Percentiles rank a stretch among this genome's conserved stretches.
These are phyloP conservation scores for Zaprionus ornatus DNA, from an alignment of 1,140 invertebrate genomes.

Conservation along the genomic window DNA sequence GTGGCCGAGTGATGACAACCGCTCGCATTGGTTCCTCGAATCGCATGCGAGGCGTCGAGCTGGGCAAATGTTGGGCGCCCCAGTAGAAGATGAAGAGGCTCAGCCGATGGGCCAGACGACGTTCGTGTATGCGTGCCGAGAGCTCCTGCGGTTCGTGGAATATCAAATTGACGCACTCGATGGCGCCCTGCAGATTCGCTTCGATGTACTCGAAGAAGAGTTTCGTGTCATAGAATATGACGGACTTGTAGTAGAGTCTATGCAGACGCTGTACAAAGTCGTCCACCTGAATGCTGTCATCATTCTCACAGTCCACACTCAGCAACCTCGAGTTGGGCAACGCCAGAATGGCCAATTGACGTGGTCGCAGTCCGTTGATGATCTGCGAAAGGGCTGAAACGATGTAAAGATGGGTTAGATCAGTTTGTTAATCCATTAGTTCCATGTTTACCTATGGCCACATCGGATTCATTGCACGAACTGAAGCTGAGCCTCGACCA, in stretches of 20 bases:
- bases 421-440: not conserved
- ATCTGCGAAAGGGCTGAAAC: slow-evolving; percentile 73
- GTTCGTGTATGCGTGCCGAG: slow-evolving; percentile 48
- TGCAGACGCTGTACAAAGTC: slow-evolving; percentile 70
- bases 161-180: slow-evolving; percentile 78
- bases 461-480: slow-evolving; percentile 55
- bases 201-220: slow-evolving; percentile 76
- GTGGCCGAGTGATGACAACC: slow-evolving; percentile 73
- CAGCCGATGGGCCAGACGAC: slow-evolving; percentile 72
- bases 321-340: slow-evolving; percentile 15
- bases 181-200: slow-evolving; percentile 61
- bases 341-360: slow-evolving; percentile 60
- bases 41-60: slow-evolving; percentile 7
- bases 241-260: slow-evolving; percentile 66
- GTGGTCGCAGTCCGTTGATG: slow-evolving; percentile 63
- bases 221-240: slow-evolving; percentile 69
- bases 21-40: slow-evolving; percentile 75
- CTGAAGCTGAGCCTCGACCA: slow-evolving; percentile 22
- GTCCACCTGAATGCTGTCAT: slow-evolving; percentile 55
- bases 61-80: slow-evolving; percentile 68
- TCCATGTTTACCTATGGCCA: slow-evolving; percentile 47
- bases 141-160: slow-evolving; percentile 65
- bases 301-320: slow-evolving; percentile 32
- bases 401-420: not conserved
- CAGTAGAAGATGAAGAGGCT: slow-evolving; percentile 82